These are phyloP conservation scores for Drosophila nasuta DNA, from an alignment of 1,140 invertebrate genomes.

Conservation along the genomic window DNA sequence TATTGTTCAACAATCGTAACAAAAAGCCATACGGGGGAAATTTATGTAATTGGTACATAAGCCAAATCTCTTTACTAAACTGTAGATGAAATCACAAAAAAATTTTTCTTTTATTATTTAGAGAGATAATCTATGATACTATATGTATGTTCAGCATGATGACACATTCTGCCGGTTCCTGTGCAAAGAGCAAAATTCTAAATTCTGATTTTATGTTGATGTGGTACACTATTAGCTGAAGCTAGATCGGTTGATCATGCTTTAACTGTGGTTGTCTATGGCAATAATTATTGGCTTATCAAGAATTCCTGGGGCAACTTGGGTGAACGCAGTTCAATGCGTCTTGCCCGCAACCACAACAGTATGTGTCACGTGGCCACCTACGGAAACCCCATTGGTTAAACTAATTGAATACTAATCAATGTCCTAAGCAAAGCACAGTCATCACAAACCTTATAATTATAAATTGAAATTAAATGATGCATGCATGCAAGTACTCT, in stretches of 20 bases:
- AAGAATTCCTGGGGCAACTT: conserved; percentile 88
- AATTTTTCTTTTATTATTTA: no score
- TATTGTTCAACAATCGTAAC: no score
- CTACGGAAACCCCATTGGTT: conserved; percentile 10
- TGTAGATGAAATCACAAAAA: no score
- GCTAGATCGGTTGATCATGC: conserved; percentile 87
- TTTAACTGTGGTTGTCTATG: conserved; percentile 89
- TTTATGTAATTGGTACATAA: no score
- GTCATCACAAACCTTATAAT: not conserved
- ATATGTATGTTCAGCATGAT: no score
- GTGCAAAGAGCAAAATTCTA: not conserved
- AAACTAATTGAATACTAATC: not conserved
- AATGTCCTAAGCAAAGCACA: not conserved
- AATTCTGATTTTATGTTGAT: conserved; percentile 10
- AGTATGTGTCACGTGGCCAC: conserved; percentile 23
- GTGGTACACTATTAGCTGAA: not conserved
- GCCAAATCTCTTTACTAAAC: no score
- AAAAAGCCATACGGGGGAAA: no score
- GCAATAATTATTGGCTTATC: conserved; percentile 88
- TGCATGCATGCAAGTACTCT: no score
- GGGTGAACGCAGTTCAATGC: conserved; percentile 88
- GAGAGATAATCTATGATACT: no score
- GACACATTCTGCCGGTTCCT: not conserved
- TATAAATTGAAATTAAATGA: no score
- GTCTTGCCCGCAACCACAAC: conserved; percentile 86